These are phyloP conservation scores for Oscheius sp. DNA, from an alignment of 2,888 invertebrate genomes.

Conservation along the genomic window DNA sequence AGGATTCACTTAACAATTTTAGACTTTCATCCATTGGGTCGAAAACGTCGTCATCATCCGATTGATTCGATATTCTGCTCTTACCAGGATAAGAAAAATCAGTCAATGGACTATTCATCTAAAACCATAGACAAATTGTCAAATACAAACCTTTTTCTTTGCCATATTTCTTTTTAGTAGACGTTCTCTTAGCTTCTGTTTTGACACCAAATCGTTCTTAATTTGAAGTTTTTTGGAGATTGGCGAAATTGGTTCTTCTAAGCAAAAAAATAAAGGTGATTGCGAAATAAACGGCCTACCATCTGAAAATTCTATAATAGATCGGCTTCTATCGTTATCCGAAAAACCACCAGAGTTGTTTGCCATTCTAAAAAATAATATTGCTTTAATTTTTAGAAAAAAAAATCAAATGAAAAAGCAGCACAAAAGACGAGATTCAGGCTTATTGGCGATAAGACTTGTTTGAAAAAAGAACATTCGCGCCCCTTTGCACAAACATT, in stretches of 20 bases:
- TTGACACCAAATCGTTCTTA: constrained; percentile 33
- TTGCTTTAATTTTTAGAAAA: no score
- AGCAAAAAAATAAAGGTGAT: neutral
- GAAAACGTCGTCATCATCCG: neutral
- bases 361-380: no score
- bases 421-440: no score
- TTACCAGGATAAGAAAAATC: neutral
- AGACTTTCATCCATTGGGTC: neutral
- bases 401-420: no score
- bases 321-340: no score
- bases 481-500: no score
- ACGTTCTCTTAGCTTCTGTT: constrained; percentile 51
- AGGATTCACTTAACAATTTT: no score
- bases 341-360: no score
- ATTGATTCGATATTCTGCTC: no score
- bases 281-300: neutral
- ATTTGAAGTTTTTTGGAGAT: constrained; percentile 39
- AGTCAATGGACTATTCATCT: neutral
- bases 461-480: no score
- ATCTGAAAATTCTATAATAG: neutral
- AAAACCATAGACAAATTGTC: neutral
- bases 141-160: neutral
- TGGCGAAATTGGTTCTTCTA: constrained; percentile 35
- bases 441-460: no score
- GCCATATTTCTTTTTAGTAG: constrained; percentile 41